A percentile compares a stretch with the other conserved stretches of the same genome.
Evolutionary conservation across 2,888 invertebrate species (phyloP).

Genomic region (Pollenia amentaria): DNA sequence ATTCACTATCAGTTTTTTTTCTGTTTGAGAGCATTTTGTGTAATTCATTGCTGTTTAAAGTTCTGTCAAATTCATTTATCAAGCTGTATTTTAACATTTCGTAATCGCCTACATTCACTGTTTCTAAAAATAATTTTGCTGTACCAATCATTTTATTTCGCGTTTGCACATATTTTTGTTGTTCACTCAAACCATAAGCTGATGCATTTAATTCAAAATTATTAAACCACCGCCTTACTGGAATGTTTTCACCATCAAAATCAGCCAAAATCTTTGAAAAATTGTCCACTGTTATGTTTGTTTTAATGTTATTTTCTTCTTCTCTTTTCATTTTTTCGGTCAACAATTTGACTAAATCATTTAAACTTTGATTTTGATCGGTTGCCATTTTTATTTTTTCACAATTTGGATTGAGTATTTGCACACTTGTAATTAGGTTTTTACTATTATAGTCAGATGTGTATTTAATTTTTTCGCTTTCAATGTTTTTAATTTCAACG

Average conservation of each 20-base stretch:
- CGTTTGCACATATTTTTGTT: slow-evolving; percentile 15
- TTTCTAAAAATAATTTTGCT: no score
- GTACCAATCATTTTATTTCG: slow-evolving; percentile 14
- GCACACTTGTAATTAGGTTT: no score
- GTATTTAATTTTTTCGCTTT: no score
- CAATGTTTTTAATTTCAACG: no score
- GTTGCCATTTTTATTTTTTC: not conserved
- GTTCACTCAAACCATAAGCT: slow-evolving; percentile 14
- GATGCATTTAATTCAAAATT: slow-evolving; percentile 22
- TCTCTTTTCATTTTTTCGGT: slow-evolving; percentile 3
- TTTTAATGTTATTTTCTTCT: slow-evolving; percentile 2
- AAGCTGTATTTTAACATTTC: no score
- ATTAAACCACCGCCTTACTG: not conserved
- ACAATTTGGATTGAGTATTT: no score
- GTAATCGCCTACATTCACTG: no score
- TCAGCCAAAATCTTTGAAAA: slow-evolving; percentile 19
- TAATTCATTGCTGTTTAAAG: no score
- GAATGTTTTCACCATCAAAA: slow-evolving; percentile 28
- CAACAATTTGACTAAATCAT: slow-evolving; percentile 3
- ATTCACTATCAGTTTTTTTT: no score
- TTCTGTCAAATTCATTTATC: no score
- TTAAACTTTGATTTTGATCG: slow-evolving; percentile 6
- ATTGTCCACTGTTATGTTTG: slow-evolving; percentile 9
- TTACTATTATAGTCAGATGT: no score
- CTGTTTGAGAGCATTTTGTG: no score